A percentile compares a stretch with the other conserved stretches of the same genome.
phyloP scores from a whole-genome alignment of 2,113 vertebrate species.

The Marmota monax region DNA sequence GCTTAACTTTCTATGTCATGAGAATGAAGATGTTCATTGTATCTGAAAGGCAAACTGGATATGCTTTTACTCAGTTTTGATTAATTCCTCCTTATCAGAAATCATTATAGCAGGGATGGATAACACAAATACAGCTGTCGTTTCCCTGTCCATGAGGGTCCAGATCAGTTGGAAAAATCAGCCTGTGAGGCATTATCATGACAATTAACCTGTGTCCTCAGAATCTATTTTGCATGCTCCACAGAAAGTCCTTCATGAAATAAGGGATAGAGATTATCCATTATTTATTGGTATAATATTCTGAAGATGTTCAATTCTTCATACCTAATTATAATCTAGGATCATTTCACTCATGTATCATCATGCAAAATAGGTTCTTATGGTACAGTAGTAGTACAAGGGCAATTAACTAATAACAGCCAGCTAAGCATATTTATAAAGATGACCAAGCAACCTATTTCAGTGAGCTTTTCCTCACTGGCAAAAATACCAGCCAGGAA shows the following conservation, averaged over 20 bases:
- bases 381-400: not conserved
- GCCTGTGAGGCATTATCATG: not conserved
- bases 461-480: too few species aligned
- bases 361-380: not conserved
- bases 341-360: not conserved
- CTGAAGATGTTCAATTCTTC: not conserved
- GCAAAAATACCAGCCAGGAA: too few species aligned
- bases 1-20: not conserved
- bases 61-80: not conserved
- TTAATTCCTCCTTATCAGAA: not conserved
- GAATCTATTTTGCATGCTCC: not conserved
- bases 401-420: not conserved
- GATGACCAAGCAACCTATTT: not conserved
- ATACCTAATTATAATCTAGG: not conserved
- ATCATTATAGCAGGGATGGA: not conserved
- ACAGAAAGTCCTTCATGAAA: not conserved
- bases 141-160: not conserved
- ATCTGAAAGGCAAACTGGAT: conserved; percentile 6
- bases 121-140: not conserved
- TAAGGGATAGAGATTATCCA: not conserved
- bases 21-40: not conserved
- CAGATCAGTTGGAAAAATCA: not conserved
- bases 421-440: not conserved
- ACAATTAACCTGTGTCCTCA: not conserved
- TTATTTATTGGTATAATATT: not conserved